A percentile compares a stretch with the other conserved stretches of the same genome.
These are phyloP conservation scores for Volucella zonaria DNA, from an alignment of 2,888 invertebrate genomes.

Conservation along the genomic window DNA sequence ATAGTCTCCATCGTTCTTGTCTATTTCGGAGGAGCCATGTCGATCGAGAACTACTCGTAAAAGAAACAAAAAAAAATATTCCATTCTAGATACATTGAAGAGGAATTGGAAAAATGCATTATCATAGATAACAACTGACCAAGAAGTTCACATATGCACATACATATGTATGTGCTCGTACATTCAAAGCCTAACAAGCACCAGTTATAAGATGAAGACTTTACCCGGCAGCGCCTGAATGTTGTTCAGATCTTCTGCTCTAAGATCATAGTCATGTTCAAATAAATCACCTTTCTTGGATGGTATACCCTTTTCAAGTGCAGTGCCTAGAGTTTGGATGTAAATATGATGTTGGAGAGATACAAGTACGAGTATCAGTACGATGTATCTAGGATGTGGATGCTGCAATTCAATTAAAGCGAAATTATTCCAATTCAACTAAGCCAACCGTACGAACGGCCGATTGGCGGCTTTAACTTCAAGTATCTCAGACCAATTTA, in stretches of 20 bases:
- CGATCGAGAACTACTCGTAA: conserved; percentile 41
- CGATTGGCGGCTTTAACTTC: conserved; percentile 43
- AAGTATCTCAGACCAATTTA: conserved; percentile 15
- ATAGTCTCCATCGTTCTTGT: conserved; percentile 62
- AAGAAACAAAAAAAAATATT: conserved; percentile 28
- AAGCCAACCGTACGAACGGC: not conserved
- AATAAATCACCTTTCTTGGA: conserved; percentile 66
- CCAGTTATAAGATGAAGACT: conserved; percentile 12
- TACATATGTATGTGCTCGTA: conserved; percentile 4
- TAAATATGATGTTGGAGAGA: conserved; percentile 1
- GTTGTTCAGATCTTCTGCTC: conserved; percentile 20
- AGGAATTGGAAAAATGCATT: conserved; percentile 42
- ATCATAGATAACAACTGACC: conserved; percentile 61
- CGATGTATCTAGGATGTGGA: conserved; percentile 10
- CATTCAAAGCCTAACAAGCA: conserved; percentile 3
- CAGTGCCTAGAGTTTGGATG: conserved; percentile 48
- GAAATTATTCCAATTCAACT: conserved; percentile 47
- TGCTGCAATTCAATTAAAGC: conserved; percentile 68
- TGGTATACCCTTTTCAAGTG: conserved; percentile 20
- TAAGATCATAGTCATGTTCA: conserved; percentile 72
- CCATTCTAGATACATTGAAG: conserved; percentile 43
- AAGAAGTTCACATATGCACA: conserved; percentile 5
- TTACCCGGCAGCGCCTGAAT: conserved; percentile 29
- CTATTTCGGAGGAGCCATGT: conserved; percentile 51
- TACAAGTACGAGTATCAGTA: not conserved